Evolutionary conservation across 2,888 invertebrate genomes (phyloP).

Genomic region (Hypselothyrea guttata): DNA sequence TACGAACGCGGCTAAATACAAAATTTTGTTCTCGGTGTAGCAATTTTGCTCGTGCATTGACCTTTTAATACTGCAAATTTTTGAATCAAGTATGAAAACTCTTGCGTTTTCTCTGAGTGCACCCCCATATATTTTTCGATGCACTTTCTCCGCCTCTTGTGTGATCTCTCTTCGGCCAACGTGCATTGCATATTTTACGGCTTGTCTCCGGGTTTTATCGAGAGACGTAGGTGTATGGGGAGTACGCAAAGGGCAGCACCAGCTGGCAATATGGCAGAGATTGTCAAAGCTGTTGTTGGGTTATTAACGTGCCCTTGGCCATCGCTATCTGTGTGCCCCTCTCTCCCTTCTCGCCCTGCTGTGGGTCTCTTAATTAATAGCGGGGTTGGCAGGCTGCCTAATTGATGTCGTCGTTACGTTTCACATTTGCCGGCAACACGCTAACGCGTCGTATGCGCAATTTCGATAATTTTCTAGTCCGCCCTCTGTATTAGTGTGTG

Average conservation of each 20-base stretch:
- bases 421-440: constrained; percentile 26
- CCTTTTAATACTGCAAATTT: too few species aligned
- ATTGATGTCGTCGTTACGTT: constrained; percentile 52
- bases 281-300: constrained; percentile 2
- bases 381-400: constrained; percentile 62
- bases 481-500: too few species aligned
- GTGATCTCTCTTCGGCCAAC: too few species aligned
- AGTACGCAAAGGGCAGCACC: background rate
- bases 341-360: background rate
- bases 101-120: too few species aligned
- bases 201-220: constrained; percentile 12
- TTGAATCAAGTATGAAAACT: too few species aligned
- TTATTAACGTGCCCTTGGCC: constrained; percentile 54
- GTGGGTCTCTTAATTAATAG: constrained; percentile 40
- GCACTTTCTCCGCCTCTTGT: too few species aligned
- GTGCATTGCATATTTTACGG: constrained; percentile 32
- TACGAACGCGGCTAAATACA: too few species aligned
- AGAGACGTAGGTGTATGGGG: background rate
- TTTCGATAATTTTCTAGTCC: constrained; percentile 49
- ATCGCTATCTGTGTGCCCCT: background rate
- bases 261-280: background rate
- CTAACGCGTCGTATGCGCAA: constrained; percentile 41
- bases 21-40: too few species aligned
- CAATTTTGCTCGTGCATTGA: too few species aligned
- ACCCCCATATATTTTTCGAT: too few species aligned